These are phyloP conservation scores for Apodemia zela DNA, from an alignment of 2,888 invertebrate species.

Conservation along the genomic window DNA sequence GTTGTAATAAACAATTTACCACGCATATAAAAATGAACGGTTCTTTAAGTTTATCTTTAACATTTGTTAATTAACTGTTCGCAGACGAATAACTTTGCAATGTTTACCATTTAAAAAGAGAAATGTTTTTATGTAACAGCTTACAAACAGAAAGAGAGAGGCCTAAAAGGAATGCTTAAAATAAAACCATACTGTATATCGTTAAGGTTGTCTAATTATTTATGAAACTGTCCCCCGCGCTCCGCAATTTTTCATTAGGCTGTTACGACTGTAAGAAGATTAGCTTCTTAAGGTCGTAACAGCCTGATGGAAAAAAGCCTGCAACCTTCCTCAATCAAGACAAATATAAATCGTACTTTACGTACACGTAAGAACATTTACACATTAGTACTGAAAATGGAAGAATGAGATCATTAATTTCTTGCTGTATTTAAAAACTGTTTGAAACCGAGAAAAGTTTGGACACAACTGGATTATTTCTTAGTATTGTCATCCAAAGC, in stretches of 20 bases:
- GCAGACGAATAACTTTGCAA: slow-evolving; percentile 14
- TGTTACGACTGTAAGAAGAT: too few species aligned
- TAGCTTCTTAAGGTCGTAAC: background rate
- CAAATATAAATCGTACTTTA: too few species aligned
- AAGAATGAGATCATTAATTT: too few species aligned
- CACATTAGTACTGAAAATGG: too few species aligned
- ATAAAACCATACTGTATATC: background rate
- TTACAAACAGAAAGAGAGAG: background rate
- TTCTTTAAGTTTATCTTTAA: background rate
- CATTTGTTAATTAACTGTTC: slow-evolving; percentile 6
- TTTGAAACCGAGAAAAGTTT: too few species aligned
- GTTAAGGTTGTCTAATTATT: background rate
- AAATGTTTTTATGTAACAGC: slow-evolving; percentile 15
- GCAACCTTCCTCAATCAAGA: too few species aligned
- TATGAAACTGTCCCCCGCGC: background rate
- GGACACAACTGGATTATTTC: too few species aligned
- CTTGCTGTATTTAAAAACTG: too few species aligned
- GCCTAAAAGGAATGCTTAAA: slow-evolving; percentile 6
- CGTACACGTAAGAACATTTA: too few species aligned
- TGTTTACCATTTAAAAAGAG: slow-evolving; percentile 11
- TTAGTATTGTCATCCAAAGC: too few species aligned
- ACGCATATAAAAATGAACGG: background rate
- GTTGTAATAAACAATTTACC: background rate
- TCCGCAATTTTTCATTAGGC: background rate
- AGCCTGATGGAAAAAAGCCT: too few species aligned